Base-by-base conservation (phyloP, 1,140 invertebrate genomes). In the Heterodera schachtii region DNA sequence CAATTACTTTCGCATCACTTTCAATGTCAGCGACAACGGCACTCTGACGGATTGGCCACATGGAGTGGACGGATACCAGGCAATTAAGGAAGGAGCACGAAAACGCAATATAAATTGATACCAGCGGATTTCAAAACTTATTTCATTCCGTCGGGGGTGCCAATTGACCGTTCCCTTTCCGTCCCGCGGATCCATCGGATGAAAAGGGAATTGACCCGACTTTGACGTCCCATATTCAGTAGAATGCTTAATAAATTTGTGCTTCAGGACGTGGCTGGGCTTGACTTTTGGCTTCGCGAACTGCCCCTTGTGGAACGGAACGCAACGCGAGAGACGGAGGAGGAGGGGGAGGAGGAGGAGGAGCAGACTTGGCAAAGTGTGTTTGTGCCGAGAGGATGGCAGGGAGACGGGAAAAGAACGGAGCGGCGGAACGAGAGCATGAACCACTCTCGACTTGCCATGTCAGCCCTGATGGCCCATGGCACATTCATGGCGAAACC, bases 11-110 rank as follows among this genome's bases (percentile, higher is more conserved):
- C 57, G 52, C 19, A 19, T 82, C n/a, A 52, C 47, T 1, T 82
- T 82, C 41, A 82, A 75, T 16, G 49, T 82, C 41, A 77, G 77
- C 21, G 76, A 70, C 21, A 82, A 82, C 74, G 60, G 79, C 64
- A 82, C 66, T 13, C 7, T 82, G 31, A 6, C 52, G 1, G 81
- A 82, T 16, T 19, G 47, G 21, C 81, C 81, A 2, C 80, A 82
- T 16, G 21, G 43, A 31, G 81, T 82, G 46, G 66, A 64, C 47
- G 81, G 73, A 31, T 82, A 82, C 69, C 67, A 81, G 8, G 79
- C 16, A 21, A 64, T 43, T 31, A 31, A 31, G 31, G 31, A 31
- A 31, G 31, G 31, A 31, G 31, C 31, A 31, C 31, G 31, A 31
- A 31, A 31, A 31, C 13, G 47, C 41, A 41, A 7, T 73, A 21